Evolutionary conservation across 2,113 vertebrate genomes (phyloP).

Genomic region (Hypomesus transpacificus): DNA sequence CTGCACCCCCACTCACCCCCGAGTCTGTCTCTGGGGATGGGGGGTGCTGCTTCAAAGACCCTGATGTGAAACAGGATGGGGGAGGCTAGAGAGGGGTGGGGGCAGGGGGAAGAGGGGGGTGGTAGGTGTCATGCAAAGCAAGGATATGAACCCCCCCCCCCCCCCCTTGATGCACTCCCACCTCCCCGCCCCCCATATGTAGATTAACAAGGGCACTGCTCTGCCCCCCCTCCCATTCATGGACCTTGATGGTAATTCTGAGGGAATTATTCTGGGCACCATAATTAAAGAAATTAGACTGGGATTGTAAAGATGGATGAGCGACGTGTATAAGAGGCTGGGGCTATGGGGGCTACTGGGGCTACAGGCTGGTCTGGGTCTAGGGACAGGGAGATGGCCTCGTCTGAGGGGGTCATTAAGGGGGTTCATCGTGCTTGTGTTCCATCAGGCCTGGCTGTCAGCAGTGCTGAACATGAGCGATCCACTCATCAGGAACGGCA

Average conservation of each 20-base stretch:
- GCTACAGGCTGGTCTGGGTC: too few relatives aligned
- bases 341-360: too few relatives aligned
- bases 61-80: slow-evolving; percentile 63
- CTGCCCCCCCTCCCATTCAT: slow-evolving; percentile 6
- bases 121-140: slow-evolving; percentile 34
- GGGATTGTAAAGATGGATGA: slow-evolving; percentile 10
- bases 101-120: not conserved
- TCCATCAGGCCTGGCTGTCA: too few relatives aligned
- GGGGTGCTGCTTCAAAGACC: slow-evolving; percentile 65
- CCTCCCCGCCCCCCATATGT: slow-evolving; percentile 49
- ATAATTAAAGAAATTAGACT: slow-evolving; percentile 40
- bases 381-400: too few relatives aligned
- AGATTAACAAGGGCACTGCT: slow-evolving; percentile 46
- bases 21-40: slow-evolving; percentile 43
- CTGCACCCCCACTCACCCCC: slow-evolving; percentile 15
- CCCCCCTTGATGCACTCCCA: slow-evolving; percentile 31
- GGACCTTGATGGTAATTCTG: slow-evolving; percentile 41
- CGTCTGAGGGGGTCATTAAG: too few relatives aligned
- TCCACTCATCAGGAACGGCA: not conserved
- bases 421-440: too few relatives aligned
- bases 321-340: not conserved
- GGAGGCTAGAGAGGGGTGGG: slow-evolving; percentile 35
- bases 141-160: slow-evolving; percentile 48
- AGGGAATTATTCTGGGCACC: slow-evolving; percentile 25
- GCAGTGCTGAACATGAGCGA: too few relatives aligned